Evolutionary conservation across 2,888 invertebrate species (phyloP).

Genomic region (Terebella lapidaria): DNA sequence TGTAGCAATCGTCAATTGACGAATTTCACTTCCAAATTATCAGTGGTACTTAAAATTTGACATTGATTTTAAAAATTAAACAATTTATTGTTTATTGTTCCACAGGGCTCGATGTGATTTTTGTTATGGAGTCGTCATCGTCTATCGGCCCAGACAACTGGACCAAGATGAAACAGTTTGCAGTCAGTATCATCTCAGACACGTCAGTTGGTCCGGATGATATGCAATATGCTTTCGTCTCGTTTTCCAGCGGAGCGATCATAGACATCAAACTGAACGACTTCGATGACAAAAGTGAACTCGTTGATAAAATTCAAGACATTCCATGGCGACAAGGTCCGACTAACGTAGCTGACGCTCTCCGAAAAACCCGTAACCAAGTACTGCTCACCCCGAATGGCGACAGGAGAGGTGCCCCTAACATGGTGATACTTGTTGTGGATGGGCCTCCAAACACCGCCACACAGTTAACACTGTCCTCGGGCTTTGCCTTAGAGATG

Average conservation of each 20-base stretch:
- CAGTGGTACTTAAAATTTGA: too few relatives aligned
- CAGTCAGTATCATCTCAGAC: background rate
- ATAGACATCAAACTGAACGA: background rate
- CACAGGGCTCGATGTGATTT: too few relatives aligned
- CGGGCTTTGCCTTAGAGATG: too few relatives aligned
- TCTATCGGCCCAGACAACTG: too few relatives aligned
- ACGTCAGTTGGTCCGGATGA: background rate
- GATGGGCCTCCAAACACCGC: background rate
- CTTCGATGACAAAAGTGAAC: background rate
- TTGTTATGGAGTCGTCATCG: too few relatives aligned
- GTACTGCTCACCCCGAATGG: background rate
- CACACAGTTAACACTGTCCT: too few relatives aligned
- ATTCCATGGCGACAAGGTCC: background rate
- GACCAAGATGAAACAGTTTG: background rate
- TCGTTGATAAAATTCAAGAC: background rate
- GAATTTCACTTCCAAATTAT: too few relatives aligned
- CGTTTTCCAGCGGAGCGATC: background rate
- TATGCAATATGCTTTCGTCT: background rate
- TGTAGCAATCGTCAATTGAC: too few relatives aligned
- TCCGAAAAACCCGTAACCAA: background rate
- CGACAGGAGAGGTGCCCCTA: background rate
- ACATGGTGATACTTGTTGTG: background rate
- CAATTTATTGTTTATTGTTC: too few relatives aligned
- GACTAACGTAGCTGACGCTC: background rate
- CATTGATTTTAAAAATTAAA: too few relatives aligned